Conservation (phyloP, 2,797 vertebrate genomes). For the Limosa lapponica region DNA sequence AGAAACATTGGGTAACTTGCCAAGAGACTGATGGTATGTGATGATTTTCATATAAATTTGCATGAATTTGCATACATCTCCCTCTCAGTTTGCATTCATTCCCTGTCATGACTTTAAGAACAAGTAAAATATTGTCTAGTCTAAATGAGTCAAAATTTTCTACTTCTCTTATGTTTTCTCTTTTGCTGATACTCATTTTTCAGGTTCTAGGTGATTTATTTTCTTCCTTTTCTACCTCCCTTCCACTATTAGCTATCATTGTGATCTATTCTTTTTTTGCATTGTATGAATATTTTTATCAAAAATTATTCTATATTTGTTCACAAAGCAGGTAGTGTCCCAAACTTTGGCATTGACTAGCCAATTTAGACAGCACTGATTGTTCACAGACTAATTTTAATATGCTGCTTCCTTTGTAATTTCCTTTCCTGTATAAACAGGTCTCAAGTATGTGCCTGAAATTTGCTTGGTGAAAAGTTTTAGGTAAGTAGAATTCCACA, state of each 20-base stretch:
- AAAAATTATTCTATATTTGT: not conserved
- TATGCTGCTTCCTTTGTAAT: not conserved
- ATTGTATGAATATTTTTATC: not conserved
- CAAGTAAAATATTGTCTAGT: conserved; percentile 10
- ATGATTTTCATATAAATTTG: conserved; percentile 14
- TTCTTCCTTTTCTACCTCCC: not conserved
- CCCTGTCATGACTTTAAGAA: not conserved
- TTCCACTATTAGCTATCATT: not conserved
- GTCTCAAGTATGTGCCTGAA: not conserved
- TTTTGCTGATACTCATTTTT: not conserved
- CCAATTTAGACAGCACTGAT: not conserved
- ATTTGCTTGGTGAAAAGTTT: not conserved
- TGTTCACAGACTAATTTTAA: not conserved
- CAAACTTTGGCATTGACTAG: not conserved
- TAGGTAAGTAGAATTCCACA: not conserved
- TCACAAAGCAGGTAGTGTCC: not conserved
- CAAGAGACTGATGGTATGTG: not conserved
- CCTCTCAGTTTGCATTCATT: conserved; percentile 28
- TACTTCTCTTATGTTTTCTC: not conserved
- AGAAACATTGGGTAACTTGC: not conserved
- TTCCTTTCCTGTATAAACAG: not conserved
- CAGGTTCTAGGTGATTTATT: not conserved
- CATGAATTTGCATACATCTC: conserved; percentile 32
- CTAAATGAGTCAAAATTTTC: not conserved
- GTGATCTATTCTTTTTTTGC: not conserved